These are phyloP conservation scores for Gnathonemus echidnorhynchus DNA, from an alignment of 2,113 vertebrate species.

Conservation along the genomic window DNA sequence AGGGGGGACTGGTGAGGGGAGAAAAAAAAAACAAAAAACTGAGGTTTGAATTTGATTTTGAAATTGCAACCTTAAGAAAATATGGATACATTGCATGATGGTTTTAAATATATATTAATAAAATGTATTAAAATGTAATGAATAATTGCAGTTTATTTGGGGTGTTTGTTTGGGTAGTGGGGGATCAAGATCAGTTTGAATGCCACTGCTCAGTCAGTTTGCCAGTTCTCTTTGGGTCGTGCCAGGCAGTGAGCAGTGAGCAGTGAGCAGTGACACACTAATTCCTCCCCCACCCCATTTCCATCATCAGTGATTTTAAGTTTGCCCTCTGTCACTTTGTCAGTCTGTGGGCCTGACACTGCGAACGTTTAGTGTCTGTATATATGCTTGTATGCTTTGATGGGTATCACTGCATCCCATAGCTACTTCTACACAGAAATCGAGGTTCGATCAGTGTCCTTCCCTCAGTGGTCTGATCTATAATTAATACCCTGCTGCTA, in stretches of 20 bases:
- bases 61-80: neutral
- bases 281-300: neutral
- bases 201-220: neutral
- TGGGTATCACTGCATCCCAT: neutral
- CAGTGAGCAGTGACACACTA: neutral
- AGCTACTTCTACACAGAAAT: neutral
- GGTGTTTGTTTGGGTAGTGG: neutral
- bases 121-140: neutral
- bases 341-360: neutral
- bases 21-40: too few relatives aligned
- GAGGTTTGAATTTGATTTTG: neutral
- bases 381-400: neutral
- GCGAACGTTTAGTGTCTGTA: neutral
- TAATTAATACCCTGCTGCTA: slow-evolving; percentile 5
- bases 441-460: neutral
- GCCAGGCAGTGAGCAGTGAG: neutral
- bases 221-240: neutral
- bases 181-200: neutral
- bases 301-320: neutral
- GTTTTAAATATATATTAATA: neutral
- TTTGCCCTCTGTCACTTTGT: neutral
- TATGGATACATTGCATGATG: neutral
- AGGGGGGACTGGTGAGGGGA: neutral
- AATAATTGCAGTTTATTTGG: neutral
- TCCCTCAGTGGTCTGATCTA: neutral